Evolutionary conservation across 2,888 invertebrate species (phyloP), one percentile per base, ranked within the genome.

Genomic region (Deilephila porcellus): DNA sequence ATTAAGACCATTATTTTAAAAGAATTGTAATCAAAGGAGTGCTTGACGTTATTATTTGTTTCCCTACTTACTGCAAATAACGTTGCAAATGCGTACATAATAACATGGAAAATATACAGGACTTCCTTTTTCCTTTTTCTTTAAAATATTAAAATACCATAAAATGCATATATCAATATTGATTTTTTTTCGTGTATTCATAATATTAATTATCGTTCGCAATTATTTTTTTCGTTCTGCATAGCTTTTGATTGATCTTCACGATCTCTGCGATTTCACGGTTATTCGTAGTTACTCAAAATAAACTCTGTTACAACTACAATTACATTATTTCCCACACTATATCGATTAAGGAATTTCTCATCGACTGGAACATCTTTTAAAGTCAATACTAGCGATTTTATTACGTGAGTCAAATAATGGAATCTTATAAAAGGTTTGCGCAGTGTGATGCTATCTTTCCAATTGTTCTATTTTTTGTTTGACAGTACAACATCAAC

Each of bases 281-380:
- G 67, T 37, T n/a, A 45, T 7, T 45, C 37, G 37, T 20, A 64
- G 37, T 37, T 64, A 64, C 25, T 52, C 52, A 20, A 52, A 45
- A 52, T 52, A 52, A 67, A 64, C 11, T 64, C 6, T 52, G 25
- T 52, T 67, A 52, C 25, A 67, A 67, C 67, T 29, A 67, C 20
- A 52, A 25, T 45, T 67, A 20, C n/a, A 20, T 52, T 67, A 67
- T 29, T 67, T 67, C 67, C 67, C 67, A 67, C 67, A 25, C 62
- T 34, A 63, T 34, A 63, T 37, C n/a, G n/a, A 34, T 52, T 8
- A 34, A 45, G 45, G 4, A 14, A 67, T 25, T 67, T 67, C 45
- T 20, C 64, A 67, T 45, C 45, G 60, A 25, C 4, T 3, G 29
- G 5, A 56, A 56, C 56, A n/a, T 56, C n/a, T 56, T 56, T 6